Percentiles rank a stretch among this genome's conserved stretches.
Conservation (phyloP, 2,888 invertebrate genomes). For the Cyclophora punctaria region DNA sequence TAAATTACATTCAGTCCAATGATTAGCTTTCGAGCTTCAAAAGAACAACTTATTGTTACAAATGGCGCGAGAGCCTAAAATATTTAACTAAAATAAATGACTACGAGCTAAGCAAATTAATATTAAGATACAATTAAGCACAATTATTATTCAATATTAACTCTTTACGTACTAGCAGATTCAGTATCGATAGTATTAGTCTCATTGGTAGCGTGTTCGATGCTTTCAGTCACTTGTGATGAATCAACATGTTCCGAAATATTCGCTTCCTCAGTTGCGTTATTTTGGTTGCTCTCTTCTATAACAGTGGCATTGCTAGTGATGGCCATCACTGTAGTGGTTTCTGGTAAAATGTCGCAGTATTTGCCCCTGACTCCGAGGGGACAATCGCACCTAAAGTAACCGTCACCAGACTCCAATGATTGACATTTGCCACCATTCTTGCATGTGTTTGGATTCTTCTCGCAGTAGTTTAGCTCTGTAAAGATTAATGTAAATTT, state of each 20-base stretch:
- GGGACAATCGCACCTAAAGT: conserved; percentile 84
- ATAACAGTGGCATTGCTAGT: conserved; percentile 17
- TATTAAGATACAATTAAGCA: too few relatives aligned
- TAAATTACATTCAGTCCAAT: too few relatives aligned
- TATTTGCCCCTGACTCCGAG: conserved; percentile 83
- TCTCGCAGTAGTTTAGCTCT: conserved; percentile 90
- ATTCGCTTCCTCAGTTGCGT: conserved; percentile 6
- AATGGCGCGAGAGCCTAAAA: too few relatives aligned
- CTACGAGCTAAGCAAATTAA: too few relatives aligned
- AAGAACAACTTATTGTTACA: neutral
- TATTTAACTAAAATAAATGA: too few relatives aligned
- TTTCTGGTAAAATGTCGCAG: conserved; percentile 78
- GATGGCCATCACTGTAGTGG: conserved; percentile 31
- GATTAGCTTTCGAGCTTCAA: too few relatives aligned
- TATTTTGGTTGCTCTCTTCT: conserved; percentile 5
- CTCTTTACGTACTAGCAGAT: too few relatives aligned
- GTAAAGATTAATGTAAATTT: conserved; percentile 21
- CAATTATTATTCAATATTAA: too few relatives aligned
- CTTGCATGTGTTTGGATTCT: conserved; percentile 82
- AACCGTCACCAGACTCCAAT: conserved; percentile 83
- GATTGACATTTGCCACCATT: conserved; percentile 90
- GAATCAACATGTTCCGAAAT: too few relatives aligned
- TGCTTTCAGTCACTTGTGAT: neutral
- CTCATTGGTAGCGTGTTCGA: conserved; percentile 7
- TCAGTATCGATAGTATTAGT: conserved; percentile 5